Evolutionary conservation across 1,140 invertebrate genomes (phyloP), one percentile per base, ranked within the genome.

Genomic region (Maniola jurtina): DNA sequence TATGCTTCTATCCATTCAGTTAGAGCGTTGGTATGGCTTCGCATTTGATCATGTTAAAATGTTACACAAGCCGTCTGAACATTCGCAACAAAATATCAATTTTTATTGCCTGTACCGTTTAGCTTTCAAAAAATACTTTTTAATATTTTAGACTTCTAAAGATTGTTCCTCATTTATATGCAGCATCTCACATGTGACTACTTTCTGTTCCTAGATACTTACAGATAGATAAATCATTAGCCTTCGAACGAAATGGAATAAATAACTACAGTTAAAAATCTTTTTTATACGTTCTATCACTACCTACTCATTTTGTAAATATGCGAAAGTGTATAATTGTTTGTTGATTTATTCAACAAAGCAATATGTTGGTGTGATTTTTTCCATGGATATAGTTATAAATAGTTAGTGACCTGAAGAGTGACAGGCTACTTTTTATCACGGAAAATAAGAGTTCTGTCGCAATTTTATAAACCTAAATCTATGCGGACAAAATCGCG

Each of bases 161-260:
- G 56, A 56, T 65, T 60, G 58, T 60, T 59, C 57, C 56, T 65
- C 57, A 65, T 65, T 65, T 47, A 60, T 65, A 65, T 65, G 57
- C 64, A 59, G 45, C 34, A 25, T 58, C 52, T 58, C 33, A 56
- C 50, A 25, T 58, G 38, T 58, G 40, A 56, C 50, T 54, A 65
- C 64, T 65, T 65, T 65, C 64, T 65, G 55, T 52, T 65, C 45
- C 64, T 50, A 40, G 40, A 52, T 52, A 52, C 25, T 25, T 25
- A 25, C 16, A 8, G 15, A 6, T 25, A 48, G 25, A 52, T 52
- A 52, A 16, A 52, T 52, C 14, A 9, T 52, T 25, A 52, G 48
- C 48, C 45, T 48, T 48, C 14, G 6, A 38, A 48, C 45, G 14
- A 48, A 48, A 48, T 14, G 10, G 45, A 48, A n/a, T 52, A 11